Conservation (phyloP, 2,113 vertebrate genomes). For the Meleagris gallopavo region DNA sequence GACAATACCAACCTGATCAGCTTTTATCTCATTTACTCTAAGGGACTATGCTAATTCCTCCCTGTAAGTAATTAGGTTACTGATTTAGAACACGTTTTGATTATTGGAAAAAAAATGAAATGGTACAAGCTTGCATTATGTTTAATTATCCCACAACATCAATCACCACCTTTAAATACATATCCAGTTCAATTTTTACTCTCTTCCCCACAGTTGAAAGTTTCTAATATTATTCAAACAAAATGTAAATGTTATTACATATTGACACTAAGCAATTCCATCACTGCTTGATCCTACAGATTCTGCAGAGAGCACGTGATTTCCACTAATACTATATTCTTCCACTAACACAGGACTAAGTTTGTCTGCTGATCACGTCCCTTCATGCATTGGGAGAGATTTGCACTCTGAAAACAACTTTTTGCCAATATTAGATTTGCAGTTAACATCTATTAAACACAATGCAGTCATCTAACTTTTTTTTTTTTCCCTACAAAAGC, state of each 20-base stretch:
- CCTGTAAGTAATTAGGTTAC: constrained; percentile 47
- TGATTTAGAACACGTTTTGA: constrained; percentile 60
- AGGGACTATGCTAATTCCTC: constrained; percentile 49
- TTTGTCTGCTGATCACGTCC: background rate
- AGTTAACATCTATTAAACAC: background rate
- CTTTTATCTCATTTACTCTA: constrained; percentile 57
- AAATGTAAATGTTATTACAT: background rate
- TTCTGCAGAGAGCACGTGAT: background rate
- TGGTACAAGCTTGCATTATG: background rate
- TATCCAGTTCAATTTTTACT: background rate
- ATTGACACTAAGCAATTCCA: background rate
- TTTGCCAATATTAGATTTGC: background rate
- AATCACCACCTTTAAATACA: background rate
- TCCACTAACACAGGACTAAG: background rate
- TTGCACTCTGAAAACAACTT: background rate
- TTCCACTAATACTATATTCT: background rate
- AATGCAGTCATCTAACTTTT: background rate
- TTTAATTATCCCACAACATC: background rate
- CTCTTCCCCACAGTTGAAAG: background rate
- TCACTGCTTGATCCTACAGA: constrained; percentile 6
- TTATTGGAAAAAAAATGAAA: background rate
- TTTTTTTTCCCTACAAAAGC: background rate
- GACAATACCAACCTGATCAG: constrained; percentile 46
- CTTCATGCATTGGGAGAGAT: background rate
- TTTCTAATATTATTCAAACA: background rate